These are phyloP conservation scores for Intellagama lesueurii DNA, from an alignment of 2,797 vertebrate genomes.

Conservation along the genomic window DNA sequence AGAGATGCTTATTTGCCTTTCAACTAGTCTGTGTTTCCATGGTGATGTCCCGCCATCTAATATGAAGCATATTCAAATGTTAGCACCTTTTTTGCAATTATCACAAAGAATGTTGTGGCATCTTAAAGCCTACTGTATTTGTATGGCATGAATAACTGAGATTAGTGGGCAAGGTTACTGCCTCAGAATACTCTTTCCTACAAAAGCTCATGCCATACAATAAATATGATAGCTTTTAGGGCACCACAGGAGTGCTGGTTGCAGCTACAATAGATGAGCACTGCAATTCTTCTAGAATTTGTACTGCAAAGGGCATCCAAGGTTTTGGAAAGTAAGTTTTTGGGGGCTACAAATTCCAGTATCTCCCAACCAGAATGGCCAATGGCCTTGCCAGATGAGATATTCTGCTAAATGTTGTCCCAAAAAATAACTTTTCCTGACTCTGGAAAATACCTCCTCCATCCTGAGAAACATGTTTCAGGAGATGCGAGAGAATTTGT, in stretches of 20 bases:
- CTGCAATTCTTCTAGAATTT: neutral
- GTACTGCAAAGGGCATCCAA: neutral
- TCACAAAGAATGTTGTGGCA: neutral
- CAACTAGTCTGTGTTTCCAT: neutral
- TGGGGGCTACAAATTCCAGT: too few relatives aligned
- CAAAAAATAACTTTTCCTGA: too few relatives aligned
- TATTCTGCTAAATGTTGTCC: too few relatives aligned
- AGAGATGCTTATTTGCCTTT: conserved; percentile 12
- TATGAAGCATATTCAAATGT: neutral
- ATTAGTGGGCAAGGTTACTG: neutral
- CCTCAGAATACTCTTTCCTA: neutral
- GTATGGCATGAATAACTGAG: neutral
- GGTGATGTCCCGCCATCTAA: neutral
- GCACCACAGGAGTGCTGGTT: neutral
- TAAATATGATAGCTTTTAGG: neutral
- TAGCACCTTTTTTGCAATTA: neutral
- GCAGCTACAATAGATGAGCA: neutral
- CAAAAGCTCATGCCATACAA: neutral
- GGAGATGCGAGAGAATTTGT: too few relatives aligned
- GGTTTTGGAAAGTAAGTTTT: too few relatives aligned
- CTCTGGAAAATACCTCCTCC: too few relatives aligned
- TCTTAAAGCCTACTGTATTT: neutral
- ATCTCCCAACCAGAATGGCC: too few relatives aligned
- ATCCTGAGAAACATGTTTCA: too few relatives aligned
- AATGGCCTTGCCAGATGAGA: too few relatives aligned